phyloP scores from a whole-genome alignment of 1,140 invertebrate species.

The Himalopsyche phryganea region DNA sequence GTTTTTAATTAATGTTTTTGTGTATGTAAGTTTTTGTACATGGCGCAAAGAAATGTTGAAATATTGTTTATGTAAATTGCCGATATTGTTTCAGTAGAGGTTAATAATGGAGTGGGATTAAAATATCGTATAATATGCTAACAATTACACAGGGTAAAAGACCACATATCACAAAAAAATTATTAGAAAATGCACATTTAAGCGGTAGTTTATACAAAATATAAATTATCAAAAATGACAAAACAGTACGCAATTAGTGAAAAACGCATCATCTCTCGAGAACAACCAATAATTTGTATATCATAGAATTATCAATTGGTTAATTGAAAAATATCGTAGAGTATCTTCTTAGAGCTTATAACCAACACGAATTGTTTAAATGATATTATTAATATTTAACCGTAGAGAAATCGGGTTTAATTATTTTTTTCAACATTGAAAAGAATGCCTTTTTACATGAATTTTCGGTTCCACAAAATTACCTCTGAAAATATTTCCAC shows the following conservation, averaged over 20 bases:
- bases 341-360: constrained; percentile 30
- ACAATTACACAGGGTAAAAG: constrained; percentile 34
- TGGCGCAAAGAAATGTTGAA: constrained; percentile 3
- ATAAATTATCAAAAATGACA: constrained; percentile 16
- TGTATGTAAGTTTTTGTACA: background rate
- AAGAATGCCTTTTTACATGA: no score
- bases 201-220: constrained; percentile 29
- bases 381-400: no score
- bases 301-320: constrained; percentile 16
- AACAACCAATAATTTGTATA: constrained; percentile 17
- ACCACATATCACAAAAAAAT: constrained; percentile 33
- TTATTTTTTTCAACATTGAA: no score
- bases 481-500: background rate
- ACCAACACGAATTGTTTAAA: background rate
- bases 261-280: background rate
- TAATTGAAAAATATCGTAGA: constrained; percentile 7
- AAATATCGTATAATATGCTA: constrained; percentile 25
- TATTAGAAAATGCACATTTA: constrained; percentile 31
- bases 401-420: no score
- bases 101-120: background rate
- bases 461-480: constrained; percentile 1
- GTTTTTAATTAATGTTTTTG: no score
- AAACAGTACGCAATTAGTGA: background rate
- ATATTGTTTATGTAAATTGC: constrained; percentile 1
- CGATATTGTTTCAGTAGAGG: no score